Percentiles rank a stretch among this genome's conserved stretches.
These are phyloP conservation scores for Semaprochilodus insignis DNA, from an alignment of 2,797 vertebrate species.

Conservation along the genomic window DNA sequence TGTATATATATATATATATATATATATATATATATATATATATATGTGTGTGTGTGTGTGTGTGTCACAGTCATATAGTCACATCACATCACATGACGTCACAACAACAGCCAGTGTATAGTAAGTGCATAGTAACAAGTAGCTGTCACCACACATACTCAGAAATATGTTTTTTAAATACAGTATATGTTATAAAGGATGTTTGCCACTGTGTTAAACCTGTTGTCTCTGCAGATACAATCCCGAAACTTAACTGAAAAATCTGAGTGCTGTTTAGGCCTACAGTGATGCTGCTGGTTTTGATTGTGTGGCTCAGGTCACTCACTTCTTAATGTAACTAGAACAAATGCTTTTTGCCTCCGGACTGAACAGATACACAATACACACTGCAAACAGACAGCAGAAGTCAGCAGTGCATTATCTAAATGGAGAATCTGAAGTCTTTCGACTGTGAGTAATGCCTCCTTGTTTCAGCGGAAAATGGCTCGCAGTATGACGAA, in stretches of 20 bases:
- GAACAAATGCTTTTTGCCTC: conserved; percentile 27
- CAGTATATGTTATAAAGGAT: too few species aligned
- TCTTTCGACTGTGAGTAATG: conserved; percentile 30
- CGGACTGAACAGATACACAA: conserved; percentile 13
- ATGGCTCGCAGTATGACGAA: background rate
- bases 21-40: too few species aligned
- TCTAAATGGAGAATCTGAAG: conserved; percentile 36
- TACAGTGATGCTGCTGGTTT: conserved; percentile 8
- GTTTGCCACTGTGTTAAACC: background rate
- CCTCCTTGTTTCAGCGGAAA: background rate
- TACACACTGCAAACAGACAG: conserved; percentile 21
- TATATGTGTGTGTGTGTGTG: too few species aligned
- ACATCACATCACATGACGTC: too few species aligned
- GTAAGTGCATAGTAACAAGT: too few species aligned
- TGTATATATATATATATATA: too few species aligned
- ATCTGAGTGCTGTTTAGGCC: background rate
- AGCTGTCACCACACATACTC: too few species aligned
- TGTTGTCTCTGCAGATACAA: background rate
- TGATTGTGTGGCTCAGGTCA: conserved; percentile 1
- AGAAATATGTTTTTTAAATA: background rate
- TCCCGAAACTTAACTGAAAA: background rate
- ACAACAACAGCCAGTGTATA: too few species aligned
- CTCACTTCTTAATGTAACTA: conserved; percentile 15
- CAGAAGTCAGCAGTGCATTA: conserved; percentile 36
- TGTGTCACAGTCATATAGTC: too few species aligned